Conservation (phyloP, 2,888 invertebrate genomes). For the Tenthredo amoena region DNA sequence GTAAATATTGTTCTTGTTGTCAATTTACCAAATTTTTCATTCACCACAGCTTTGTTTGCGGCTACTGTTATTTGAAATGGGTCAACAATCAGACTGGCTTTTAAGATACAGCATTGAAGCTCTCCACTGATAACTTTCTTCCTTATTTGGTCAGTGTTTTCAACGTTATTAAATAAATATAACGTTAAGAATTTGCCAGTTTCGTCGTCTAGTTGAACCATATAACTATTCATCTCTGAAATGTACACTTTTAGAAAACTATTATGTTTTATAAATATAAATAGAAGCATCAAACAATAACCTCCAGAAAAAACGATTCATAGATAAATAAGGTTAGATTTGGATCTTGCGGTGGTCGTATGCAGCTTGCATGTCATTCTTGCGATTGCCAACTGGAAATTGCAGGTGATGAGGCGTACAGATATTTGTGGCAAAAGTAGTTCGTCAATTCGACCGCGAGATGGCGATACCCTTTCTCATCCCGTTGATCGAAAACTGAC, state of each 20-base stretch:
- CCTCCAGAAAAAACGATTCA: not conserved
- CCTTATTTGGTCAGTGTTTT: slow-evolving; percentile 81
- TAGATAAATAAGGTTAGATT: not conserved
- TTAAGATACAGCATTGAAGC: slow-evolving; percentile 83
- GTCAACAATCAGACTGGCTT: slow-evolving; percentile 82
- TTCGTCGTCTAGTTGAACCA: slow-evolving; percentile 76
- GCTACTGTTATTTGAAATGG: slow-evolving; percentile 84
- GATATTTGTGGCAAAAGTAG: not conserved
- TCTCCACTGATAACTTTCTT: slow-evolving; percentile 80
- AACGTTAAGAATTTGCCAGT: slow-evolving; percentile 78
- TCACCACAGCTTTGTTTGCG: slow-evolving; percentile 83
- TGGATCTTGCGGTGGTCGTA: not conserved
- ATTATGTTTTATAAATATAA: not conserved
- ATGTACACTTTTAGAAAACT: not conserved
- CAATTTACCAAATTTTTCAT: slow-evolving; percentile 78
- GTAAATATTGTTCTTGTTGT: slow-evolving; percentile 83
- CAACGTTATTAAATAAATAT: slow-evolving; percentile 81
- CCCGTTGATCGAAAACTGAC: no score
- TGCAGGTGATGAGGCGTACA: not conserved
- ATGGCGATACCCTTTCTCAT: not conserved
- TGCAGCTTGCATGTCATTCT: not conserved
- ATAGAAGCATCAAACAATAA: not conserved
- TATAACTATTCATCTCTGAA: slow-evolving; percentile 55
- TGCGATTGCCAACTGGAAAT: not conserved
- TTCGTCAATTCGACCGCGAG: not conserved